Evolutionary conservation across 2,797 vertebrate species (phyloP).

Genomic region (Notolepis coatsorum): DNA sequence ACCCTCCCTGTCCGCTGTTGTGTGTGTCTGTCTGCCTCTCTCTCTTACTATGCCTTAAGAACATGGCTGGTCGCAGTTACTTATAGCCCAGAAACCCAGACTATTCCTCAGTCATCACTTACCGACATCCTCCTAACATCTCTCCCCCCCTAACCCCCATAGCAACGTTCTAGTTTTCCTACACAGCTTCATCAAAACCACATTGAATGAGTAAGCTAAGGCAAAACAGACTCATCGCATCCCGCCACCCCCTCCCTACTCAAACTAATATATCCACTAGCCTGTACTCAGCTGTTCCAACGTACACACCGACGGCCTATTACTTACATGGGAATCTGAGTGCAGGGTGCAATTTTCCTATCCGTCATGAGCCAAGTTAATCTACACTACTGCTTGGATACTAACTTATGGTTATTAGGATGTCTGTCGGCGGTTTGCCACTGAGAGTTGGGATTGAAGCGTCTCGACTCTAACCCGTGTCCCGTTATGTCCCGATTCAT

Average conservation of each 20-base stretch:
- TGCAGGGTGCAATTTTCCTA: conserved; percentile 12
- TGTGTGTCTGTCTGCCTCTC: conserved; percentile 1
- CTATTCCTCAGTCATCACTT: conserved; percentile 52
- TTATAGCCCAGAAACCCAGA: conserved; percentile 5
- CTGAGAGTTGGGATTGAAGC: not conserved
- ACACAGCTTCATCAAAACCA: conserved; percentile 57
- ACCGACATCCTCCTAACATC: conserved; percentile 26
- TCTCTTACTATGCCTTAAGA: not conserved
- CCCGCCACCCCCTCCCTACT: conserved; percentile 5
- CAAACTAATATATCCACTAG: conserved; percentile 28
- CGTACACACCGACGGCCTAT: conserved; percentile 35
- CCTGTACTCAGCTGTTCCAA: conserved; percentile 72
- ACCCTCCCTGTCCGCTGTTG: not conserved
- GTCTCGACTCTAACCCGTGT: not conserved
- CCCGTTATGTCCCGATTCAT: not conserved
- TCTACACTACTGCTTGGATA: conserved; percentile 16
- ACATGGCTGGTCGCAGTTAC: conserved; percentile 11
- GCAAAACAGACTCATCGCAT: not conserved
- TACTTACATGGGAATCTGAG: conserved; percentile 49
- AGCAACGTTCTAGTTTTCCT: conserved; percentile 30
- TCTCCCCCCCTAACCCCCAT: conserved; percentile 6
- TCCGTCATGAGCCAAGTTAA: conserved; percentile 10
- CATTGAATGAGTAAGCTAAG: conserved; percentile 39
- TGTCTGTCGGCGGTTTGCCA: not conserved
- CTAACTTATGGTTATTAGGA: conserved; percentile 15